Conservation (phyloP, 2,797 vertebrate genomes). For the Cossypha polioptera region DNA sequence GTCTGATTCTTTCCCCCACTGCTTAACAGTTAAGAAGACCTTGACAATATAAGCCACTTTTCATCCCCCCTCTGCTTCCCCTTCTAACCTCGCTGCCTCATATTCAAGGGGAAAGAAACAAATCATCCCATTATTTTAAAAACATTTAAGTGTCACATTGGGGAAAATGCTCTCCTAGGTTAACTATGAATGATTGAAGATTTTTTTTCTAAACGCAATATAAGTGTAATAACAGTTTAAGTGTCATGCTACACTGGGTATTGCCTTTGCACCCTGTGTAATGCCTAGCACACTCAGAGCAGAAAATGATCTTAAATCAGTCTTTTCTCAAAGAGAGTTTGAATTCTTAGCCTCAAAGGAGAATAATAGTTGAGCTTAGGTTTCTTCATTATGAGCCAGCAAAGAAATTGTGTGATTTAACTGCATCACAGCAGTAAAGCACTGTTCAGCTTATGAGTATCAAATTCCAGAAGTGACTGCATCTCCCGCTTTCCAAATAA, state of each 20-base stretch:
- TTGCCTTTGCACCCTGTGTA: slow-evolving; percentile 69
- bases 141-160: slow-evolving; percentile 49
- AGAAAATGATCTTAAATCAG: slow-evolving; percentile 67
- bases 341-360: slow-evolving; percentile 56
- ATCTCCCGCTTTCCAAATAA: not conserved
- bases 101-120: slow-evolving; percentile 54
- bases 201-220: slow-evolving; percentile 62
- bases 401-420: slow-evolving; percentile 68
- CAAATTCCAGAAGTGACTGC: slow-evolving; percentile 5
- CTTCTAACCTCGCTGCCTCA: slow-evolving; percentile 30
- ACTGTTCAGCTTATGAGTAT: not conserved
- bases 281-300: slow-evolving; percentile 59
- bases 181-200: slow-evolving; percentile 53
- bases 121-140: slow-evolving; percentile 56
- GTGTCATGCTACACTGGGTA: slow-evolving; percentile 13
- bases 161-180: slow-evolving; percentile 30
- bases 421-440: slow-evolving; percentile 15
- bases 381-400: slow-evolving; percentile 55
- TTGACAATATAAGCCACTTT: slow-evolving; percentile 63
- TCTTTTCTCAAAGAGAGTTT: slow-evolving; percentile 69
- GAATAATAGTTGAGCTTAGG: slow-evolving; percentile 28
- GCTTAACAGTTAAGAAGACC: slow-evolving; percentile 67
- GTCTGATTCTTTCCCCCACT: slow-evolving; percentile 67
- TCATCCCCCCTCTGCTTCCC: slow-evolving; percentile 1
- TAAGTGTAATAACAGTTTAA: slow-evolving; percentile 56